phyloP scores from a whole-genome alignment of 2,888 invertebrate species.

The Dorcus parallelipipedus region DNA sequence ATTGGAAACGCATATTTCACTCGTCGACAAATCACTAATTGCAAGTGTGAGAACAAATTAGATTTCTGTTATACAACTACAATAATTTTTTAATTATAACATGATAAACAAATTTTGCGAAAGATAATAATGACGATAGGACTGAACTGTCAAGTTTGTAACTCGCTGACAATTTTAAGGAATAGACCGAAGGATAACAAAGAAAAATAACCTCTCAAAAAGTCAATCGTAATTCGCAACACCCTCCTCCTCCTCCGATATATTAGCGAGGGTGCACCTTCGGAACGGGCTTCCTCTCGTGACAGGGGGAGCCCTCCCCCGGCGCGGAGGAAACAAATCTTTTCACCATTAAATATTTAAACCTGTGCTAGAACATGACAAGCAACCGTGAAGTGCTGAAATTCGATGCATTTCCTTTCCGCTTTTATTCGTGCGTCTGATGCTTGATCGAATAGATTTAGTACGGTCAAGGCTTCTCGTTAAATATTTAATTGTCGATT shows the following conservation, averaged over 20 bases:
- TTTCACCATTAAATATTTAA: slow-evolving; percentile 30
- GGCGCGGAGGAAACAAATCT: slow-evolving; percentile 24
- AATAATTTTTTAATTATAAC: too few species aligned
- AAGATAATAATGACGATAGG: too few species aligned
- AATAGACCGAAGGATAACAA: background rate
- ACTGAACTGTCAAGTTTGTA: too few species aligned
- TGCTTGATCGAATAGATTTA: background rate
- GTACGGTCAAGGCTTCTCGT: background rate
- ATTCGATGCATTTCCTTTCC: background rate
- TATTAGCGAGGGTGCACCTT: slow-evolving; percentile 6
- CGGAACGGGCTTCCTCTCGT: background rate
- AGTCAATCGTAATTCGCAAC: slow-evolving; percentile 16
- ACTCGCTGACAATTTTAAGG: too few species aligned
- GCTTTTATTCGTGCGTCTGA: background rate
- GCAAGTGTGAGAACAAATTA: too few species aligned
- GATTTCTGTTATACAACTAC: too few species aligned
- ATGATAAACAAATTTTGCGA: too few species aligned
- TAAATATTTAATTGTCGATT: too few species aligned
- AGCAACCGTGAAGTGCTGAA: slow-evolving; percentile 19
- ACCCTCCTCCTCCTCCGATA: slow-evolving; percentile 5
- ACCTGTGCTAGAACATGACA: slow-evolving; percentile 21
- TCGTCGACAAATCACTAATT: too few species aligned
- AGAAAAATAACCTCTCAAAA: slow-evolving; percentile 11
- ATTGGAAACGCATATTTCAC: too few species aligned
- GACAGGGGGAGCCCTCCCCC: slow-evolving; percentile 1